phyloP scores from a whole-genome alignment of 2,888 invertebrate genomes.

The Rotaria socialis region DNA sequence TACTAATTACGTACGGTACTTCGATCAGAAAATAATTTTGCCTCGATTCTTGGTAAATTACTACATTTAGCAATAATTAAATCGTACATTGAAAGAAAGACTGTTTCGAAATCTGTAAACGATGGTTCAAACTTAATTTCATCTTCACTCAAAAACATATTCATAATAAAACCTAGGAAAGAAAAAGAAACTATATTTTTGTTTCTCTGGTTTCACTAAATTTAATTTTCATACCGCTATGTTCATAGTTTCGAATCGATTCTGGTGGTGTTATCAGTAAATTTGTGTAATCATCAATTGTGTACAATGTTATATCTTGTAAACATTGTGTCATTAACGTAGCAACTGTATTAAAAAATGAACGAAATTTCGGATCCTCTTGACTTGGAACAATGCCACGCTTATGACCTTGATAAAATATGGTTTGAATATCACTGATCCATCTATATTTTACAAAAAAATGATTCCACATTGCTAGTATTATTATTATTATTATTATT shows the following conservation, averaged over 20 bases:
- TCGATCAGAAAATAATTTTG: conserved; percentile 70
- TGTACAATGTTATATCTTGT: conserved; percentile 74
- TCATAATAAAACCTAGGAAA: conserved; percentile 52
- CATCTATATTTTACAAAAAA: conserved; percentile 51
- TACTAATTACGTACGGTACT: conserved; percentile 53
- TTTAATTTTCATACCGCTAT: conserved; percentile 52
- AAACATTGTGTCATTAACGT: conserved; percentile 82
- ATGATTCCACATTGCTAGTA: not conserved
- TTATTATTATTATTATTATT: no score
- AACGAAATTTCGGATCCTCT: conserved; percentile 67
- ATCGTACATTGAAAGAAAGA: conserved; percentile 70
- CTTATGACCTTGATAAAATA: conserved; percentile 59
- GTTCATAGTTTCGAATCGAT: conserved; percentile 58
- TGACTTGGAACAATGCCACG: conserved; percentile 59
- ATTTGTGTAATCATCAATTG: conserved; percentile 72
- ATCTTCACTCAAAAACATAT: conserved; percentile 58
- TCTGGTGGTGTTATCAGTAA: conserved; percentile 69
- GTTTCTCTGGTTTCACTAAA: not conserved
- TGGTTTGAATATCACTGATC: conserved; percentile 59
- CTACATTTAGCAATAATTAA: conserved; percentile 71
- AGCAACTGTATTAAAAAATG: conserved; percentile 78
- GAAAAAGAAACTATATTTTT: not conserved
- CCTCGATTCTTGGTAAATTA: conserved; percentile 74
- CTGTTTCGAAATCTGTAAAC: conserved; percentile 69
- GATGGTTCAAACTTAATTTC: conserved; percentile 60